phyloP scores from a whole-genome alignment of 2,888 invertebrate genomes.

The Scaptomyza caliginosa region DNA sequence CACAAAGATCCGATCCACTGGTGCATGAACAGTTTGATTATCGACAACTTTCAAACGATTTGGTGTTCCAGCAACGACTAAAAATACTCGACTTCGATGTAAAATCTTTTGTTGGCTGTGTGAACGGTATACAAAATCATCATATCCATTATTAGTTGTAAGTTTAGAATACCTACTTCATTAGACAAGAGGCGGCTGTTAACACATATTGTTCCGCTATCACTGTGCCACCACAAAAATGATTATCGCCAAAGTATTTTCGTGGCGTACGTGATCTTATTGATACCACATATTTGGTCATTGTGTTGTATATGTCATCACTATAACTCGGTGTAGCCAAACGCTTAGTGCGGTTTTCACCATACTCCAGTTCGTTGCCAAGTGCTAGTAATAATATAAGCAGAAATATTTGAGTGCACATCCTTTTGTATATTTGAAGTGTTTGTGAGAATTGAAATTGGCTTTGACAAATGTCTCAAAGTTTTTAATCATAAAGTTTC shows the following conservation, averaged over 20 bases:
- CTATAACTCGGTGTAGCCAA: slow-evolving; percentile 33
- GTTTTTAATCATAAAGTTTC: too few species aligned
- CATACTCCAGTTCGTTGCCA: not conserved
- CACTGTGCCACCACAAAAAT: slow-evolving; percentile 56
- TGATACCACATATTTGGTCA: slow-evolving; percentile 55
- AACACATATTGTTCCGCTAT: slow-evolving; percentile 41
- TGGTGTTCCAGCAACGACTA: slow-evolving; percentile 52
- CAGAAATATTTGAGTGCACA: slow-evolving; percentile 4
- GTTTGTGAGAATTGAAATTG: not conserved
- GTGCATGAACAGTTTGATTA: not conserved
- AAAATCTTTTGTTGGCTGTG: slow-evolving; percentile 47
- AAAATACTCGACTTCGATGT: slow-evolving; percentile 34
- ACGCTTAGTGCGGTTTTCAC: slow-evolving; percentile 35
- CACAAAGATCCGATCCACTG: slow-evolving; percentile 46
- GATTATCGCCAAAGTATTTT: slow-evolving; percentile 61
- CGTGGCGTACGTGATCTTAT: slow-evolving; percentile 54
- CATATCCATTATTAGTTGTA: not conserved
- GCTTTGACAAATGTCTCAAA: not conserved
- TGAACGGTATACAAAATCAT: not conserved
- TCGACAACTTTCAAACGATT: slow-evolving; percentile 33
- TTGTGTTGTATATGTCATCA: not conserved
- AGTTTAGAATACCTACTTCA: slow-evolving; percentile 42
- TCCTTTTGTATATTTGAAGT: not conserved
- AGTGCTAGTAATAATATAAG: not conserved
- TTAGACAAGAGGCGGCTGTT: slow-evolving; percentile 59